Evolutionary conservation across 2,888 invertebrate genomes (phyloP).

Genomic region (Kuschelorhynchus macadamiae): DNA sequence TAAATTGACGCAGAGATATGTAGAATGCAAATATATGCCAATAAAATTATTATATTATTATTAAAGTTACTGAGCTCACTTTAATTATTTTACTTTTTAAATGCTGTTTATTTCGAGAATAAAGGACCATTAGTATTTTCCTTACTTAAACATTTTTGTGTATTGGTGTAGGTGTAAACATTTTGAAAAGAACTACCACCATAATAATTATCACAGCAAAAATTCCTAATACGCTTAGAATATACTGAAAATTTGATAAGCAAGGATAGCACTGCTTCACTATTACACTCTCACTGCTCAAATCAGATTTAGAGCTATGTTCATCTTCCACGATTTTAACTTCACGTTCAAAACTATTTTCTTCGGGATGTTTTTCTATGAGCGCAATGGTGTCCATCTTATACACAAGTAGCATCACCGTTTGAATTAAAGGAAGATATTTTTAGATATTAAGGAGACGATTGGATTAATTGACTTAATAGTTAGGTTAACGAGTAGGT

Average conservation of each 20-base stretch:
- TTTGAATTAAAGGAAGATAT: not conserved
- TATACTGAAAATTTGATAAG: slow-evolving; percentile 37
- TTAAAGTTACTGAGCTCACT: too few relatives aligned
- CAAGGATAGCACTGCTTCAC: slow-evolving; percentile 31
- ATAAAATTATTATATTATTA: too few relatives aligned
- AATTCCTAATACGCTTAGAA: slow-evolving; percentile 38
- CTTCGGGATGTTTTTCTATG: slow-evolving; percentile 20
- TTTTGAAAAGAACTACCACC: slow-evolving; percentile 23
- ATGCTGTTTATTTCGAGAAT: too few relatives aligned
- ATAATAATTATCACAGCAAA: slow-evolving; percentile 27
- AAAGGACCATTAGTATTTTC: too few relatives aligned
- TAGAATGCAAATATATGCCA: too few relatives aligned
- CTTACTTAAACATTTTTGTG: slow-evolving; percentile 9
- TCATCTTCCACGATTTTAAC: not conserved
- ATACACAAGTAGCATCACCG: not conserved
- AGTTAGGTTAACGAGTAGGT: not conserved
- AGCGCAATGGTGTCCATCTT: slow-evolving; percentile 42
- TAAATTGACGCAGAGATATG: too few relatives aligned
- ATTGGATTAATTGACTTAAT: slow-evolving; percentile 1
- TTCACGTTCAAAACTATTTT: slow-evolving; percentile 14
- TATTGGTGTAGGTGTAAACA: slow-evolving; percentile 36
- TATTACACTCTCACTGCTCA: slow-evolving; percentile 4
- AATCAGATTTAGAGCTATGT: not conserved
- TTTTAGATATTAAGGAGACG: not conserved
- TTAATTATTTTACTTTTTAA: too few relatives aligned